phyloP scores from a whole-genome alignment of 2,797 vertebrate genomes.

The Pelodytes ibericus region DNA sequence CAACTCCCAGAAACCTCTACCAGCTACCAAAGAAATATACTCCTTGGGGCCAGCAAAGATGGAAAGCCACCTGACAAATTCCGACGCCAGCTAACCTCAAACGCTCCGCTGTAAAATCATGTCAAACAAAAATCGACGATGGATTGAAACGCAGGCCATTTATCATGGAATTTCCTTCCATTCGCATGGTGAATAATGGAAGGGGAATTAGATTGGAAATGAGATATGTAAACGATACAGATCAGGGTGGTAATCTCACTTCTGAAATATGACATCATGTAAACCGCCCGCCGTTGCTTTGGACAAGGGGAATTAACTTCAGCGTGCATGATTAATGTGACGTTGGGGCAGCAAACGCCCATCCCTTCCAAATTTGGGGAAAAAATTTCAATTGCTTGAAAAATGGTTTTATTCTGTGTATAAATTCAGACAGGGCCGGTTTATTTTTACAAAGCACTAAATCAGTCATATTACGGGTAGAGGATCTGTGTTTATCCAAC shows the following conservation, averaged over 20 bases:
- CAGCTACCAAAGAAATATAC: too few relatives aligned
- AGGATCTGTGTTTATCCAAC: too few relatives aligned
- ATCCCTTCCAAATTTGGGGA: constrained; percentile 26
- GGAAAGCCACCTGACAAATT: too few relatives aligned
- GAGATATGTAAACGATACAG: neutral
- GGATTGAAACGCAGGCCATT: neutral
- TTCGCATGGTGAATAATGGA: too few relatives aligned
- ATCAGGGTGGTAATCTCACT: neutral
- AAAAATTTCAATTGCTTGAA: neutral
- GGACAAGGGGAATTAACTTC: constrained; percentile 11
- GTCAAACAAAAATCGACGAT: neutral
- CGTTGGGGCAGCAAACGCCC: neutral
- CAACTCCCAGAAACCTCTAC: too few relatives aligned
- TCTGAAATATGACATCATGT: constrained; percentile 15
- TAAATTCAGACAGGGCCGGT: too few relatives aligned
- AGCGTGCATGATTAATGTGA: neutral
- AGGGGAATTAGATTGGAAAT: neutral
- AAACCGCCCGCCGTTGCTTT: constrained; percentile 10
- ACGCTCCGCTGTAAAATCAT: neutral
- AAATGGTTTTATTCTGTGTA: constrained; percentile 8
- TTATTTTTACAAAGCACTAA: too few relatives aligned
- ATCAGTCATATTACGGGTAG: too few relatives aligned
- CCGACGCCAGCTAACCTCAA: neutral
- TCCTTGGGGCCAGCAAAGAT: too few relatives aligned
- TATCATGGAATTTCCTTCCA: neutral